Base-by-base conservation (phyloP, 2,888 invertebrate genomes). In the Meiosimyza decipiens region DNA sequence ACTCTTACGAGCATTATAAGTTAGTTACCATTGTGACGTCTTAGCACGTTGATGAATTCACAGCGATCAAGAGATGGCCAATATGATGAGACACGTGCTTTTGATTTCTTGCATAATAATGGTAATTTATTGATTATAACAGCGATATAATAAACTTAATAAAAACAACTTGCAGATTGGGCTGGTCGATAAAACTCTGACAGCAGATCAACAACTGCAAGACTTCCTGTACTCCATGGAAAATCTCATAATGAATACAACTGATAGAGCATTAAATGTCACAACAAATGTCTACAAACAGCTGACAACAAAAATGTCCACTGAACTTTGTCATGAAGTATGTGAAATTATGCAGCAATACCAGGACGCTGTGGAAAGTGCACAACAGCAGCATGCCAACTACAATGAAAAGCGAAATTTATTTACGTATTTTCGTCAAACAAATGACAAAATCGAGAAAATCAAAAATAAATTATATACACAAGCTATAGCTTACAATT, bases 321-420 rank as follows among this genome's bases (percentile, higher is more conserved):
- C 71, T 1, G 16, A 51, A 15, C 69, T 79, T 33, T 52, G 69
- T 50, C 40, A 68, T 12, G 22, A 52, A 13, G 22, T 22, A 12
- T 70, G 65, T 55, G 73, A 72, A 5, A 68, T 78, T 9, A 74
- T 76, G 67, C 72, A 60, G 12, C 47, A 70, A 16, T 79, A 79
- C 54, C 33, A 77, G 50, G 22, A 62, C 18, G 68, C 63, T 59
- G 77, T 78, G 47, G 57, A 76, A 9, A 47, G 59, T n/a, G 66
- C 68, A 2, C 66, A 68, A 15, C 15, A 62, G 5, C 57, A 71
- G 0, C 12, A 33, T 13, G 18, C 63, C 55, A 78, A 74, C 57
- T 79, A 76, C 51, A 74, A 69, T 0, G 71, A 74, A 33, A 78
- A 78, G 51, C 77, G 77, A n/a, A 71, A 74, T 62, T 70, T 79